phyloP scores from a whole-genome alignment of 2,888 invertebrate species.

The Pandemis heparana region DNA sequence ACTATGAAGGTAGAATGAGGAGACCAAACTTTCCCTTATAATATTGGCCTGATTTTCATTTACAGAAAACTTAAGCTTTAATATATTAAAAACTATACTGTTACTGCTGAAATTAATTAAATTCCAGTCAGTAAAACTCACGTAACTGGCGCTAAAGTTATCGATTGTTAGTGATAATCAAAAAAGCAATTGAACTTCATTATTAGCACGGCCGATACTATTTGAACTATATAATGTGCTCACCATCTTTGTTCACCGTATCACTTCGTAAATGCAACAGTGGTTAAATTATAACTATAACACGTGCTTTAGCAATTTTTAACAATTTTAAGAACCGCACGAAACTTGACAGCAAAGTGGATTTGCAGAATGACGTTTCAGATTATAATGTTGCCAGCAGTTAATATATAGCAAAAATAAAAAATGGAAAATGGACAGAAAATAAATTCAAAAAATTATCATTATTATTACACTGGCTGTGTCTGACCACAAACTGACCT shows the following conservation, averaged over 20 bases:
- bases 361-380: background rate
- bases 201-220: background rate
- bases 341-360: background rate
- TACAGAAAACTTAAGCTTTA: background rate
- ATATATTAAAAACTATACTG: background rate
- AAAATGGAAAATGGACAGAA: too few species aligned
- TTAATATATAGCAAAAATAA: background rate
- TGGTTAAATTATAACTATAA: slow-evolving; percentile 7
- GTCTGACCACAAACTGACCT: too few species aligned
- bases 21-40: background rate
- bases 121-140: background rate
- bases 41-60: background rate
- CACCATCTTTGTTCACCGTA: slow-evolving; percentile 24
- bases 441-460: too few species aligned
- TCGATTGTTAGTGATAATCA: slow-evolving; percentile 15
- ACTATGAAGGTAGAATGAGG: background rate
- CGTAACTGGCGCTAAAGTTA: background rate
- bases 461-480: too few species aligned
- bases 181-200: background rate
- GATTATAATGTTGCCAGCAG: slow-evolving; percentile 8
- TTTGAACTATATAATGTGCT: background rate
- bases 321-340: slow-evolving; percentile 4
- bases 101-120: background rate
- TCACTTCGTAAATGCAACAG: background rate
- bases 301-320: slow-evolving; percentile 36